Evolutionary conservation across 1,140 invertebrate genomes (phyloP).

Genomic region (Lycorma delicatula): DNA sequence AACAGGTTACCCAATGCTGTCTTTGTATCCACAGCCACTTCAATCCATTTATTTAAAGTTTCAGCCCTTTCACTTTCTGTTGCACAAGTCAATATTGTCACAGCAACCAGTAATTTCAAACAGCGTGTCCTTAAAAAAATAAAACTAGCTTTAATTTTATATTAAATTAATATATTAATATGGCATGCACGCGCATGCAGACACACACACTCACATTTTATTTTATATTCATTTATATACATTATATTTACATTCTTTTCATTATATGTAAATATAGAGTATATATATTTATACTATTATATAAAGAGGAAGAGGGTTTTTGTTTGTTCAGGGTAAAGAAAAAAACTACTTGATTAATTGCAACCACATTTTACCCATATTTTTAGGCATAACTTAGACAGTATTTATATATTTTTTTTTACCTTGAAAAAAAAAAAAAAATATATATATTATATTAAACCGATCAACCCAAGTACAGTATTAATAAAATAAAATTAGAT

Average conservation of each 20-base stretch:
- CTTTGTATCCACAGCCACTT: conserved; percentile 83
- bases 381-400: too few species aligned
- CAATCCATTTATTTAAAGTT: conserved; percentile 87
- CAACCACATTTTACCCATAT: too few species aligned
- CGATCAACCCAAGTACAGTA: too few species aligned
- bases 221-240: background rate
- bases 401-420: too few species aligned
- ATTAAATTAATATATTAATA: background rate
- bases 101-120: conserved; percentile 75
- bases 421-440: too few species aligned
- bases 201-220: background rate
- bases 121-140: conserved; percentile 57
- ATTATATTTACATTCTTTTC: background rate
- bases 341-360: too few species aligned
- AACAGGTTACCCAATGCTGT: conserved; percentile 85
- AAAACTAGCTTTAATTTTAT: background rate
- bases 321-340: too few species aligned
- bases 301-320: too few species aligned
- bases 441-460: too few species aligned
- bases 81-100: conserved; percentile 74
- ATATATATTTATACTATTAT: too few species aligned
- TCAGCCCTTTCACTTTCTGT: conserved; percentile 69
- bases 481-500: too few species aligned
- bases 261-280: too few species aligned
- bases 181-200: background rate